Percentiles rank a stretch among this genome's conserved stretches.
phyloP scores from a whole-genome alignment of 2,797 vertebrate genomes.

The Stomatorhinus walkeri region DNA sequence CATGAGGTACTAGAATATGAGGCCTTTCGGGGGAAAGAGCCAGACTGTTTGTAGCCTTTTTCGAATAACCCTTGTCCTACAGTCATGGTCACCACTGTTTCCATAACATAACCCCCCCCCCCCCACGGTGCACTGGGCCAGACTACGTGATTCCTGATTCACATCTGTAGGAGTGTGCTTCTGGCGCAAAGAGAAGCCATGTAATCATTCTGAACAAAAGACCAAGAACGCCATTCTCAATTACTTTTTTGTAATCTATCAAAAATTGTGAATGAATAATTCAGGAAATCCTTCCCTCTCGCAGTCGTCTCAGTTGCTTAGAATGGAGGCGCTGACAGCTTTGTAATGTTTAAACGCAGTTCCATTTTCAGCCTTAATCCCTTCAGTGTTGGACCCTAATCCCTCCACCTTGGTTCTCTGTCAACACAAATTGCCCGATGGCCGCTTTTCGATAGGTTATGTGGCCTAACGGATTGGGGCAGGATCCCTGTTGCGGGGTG shows the following conservation, averaged over 20 bases:
- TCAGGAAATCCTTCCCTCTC: neutral
- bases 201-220: neutral
- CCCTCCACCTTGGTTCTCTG: neutral
- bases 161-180: neutral
- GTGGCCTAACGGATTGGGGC: neutral
- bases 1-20: neutral
- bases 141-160: neutral
- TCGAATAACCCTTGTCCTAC: neutral
- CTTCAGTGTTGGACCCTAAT: neutral
- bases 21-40: neutral
- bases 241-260: neutral
- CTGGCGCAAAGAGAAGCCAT: neutral
- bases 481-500: neutral
- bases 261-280: neutral
- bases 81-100: neutral
- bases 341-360: neutral
- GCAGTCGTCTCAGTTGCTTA: neutral
- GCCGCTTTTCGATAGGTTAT: neutral
- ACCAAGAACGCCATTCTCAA: neutral
- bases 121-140: neutral
- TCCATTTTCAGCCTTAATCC: neutral
- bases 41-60: neutral
- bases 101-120: neutral
- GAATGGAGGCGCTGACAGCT: neutral
- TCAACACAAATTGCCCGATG: neutral